phyloP scores from a whole-genome alignment of 2,797 vertebrate species.

The Uromys caudimaculatus region DNA sequence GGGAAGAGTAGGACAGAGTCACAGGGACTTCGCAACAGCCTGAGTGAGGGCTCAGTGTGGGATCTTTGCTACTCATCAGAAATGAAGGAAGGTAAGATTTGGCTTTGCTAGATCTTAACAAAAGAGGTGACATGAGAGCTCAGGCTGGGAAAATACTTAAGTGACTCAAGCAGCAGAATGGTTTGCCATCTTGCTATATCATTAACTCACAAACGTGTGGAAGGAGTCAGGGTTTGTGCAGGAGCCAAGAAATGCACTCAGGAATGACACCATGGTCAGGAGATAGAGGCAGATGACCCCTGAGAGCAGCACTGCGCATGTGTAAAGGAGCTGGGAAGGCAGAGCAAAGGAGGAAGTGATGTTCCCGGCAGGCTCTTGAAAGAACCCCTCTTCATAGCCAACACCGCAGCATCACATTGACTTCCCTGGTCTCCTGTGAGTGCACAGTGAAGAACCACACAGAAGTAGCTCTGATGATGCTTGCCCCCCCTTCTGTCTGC shows the following conservation, averaged over 20 bases:
- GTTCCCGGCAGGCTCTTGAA: no score
- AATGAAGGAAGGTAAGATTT: background rate
- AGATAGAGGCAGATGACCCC: background rate
- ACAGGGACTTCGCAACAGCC: background rate
- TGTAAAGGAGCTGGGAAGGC: background rate
- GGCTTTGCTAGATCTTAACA: background rate
- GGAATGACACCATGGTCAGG: background rate
- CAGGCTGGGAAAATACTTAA: background rate
- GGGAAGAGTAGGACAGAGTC: background rate
- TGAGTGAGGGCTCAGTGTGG: background rate
- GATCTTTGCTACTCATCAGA: background rate
- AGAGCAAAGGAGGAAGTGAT: background rate
- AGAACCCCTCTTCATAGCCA: background rate
- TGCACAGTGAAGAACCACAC: background rate
- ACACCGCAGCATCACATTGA: background rate
- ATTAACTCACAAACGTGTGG: background rate
- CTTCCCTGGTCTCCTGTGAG: no score
- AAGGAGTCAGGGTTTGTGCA: background rate
- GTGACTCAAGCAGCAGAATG: background rate
- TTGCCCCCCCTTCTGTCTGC: background rate
- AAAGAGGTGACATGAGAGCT: background rate
- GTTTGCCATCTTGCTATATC: background rate
- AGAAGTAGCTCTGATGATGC: rapidly evolving
- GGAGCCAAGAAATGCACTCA: background rate
- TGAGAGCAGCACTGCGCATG: no score